Evolutionary conservation across 2,797 vertebrate species (phyloP).

Genomic region (Heteromormyrus szaboi): DNA sequence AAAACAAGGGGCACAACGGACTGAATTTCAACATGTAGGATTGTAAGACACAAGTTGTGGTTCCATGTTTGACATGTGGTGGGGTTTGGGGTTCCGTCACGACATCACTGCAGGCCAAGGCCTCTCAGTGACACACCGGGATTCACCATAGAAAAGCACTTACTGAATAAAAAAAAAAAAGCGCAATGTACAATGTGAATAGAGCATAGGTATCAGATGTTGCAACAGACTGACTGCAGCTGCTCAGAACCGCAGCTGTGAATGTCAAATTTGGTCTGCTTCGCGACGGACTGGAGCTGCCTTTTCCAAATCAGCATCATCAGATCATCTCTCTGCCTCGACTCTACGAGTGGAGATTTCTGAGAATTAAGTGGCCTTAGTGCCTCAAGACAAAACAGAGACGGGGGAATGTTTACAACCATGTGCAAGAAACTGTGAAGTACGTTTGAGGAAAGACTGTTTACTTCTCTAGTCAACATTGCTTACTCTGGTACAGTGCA

Average conservation of each 20-base stretch:
- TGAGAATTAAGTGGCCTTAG: neutral
- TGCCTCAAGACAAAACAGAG: neutral
- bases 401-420: neutral
- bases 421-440: neutral
- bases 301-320: neutral
- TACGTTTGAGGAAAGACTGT: neutral
- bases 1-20: neutral
- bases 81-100: neutral
- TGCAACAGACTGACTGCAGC: neutral
- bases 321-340: neutral
- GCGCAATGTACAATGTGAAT: neutral
- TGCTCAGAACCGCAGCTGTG: neutral
- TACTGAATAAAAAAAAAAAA: neutral
- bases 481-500: constrained; percentile 1
- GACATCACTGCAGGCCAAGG: neutral
- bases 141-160: neutral
- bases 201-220: neutral
- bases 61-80: neutral
- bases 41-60: neutral
- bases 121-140: neutral
- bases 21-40: neutral
- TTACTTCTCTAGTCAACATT: neutral
- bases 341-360: neutral
- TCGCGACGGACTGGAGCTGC: neutral
- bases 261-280: neutral